phyloP scores from a whole-genome alignment of 2,113 vertebrate genomes.

The Heteronetta atricapilla region DNA sequence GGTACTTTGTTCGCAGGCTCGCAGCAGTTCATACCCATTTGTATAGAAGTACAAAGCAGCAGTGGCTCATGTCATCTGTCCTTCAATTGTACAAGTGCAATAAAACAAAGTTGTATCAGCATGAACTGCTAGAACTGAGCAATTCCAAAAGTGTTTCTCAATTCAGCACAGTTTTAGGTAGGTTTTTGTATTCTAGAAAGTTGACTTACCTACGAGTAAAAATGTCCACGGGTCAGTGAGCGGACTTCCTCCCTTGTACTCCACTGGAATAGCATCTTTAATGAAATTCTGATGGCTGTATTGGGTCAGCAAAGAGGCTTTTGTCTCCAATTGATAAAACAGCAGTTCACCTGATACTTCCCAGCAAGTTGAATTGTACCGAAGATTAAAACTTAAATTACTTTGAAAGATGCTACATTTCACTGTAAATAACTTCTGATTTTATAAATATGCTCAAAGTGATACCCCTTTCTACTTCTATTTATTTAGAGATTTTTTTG shows the following conservation, averaged over 20 bases:
- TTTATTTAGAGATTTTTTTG: constrained; percentile 66
- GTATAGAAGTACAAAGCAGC: not conserved
- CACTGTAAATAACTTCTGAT: not conserved
- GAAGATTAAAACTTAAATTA: not conserved
- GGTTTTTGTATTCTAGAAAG: not conserved
- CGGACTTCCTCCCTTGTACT: not conserved
- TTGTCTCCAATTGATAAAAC: not conserved
- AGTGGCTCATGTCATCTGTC: not conserved
- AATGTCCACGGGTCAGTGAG: fast-evolving
- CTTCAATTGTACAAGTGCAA: not conserved
- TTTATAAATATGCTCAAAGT: not conserved
- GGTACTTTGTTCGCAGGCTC: not conserved
- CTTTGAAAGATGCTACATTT: not conserved
- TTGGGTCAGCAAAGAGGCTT: not conserved
- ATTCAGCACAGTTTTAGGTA: not conserved
- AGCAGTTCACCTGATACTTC: not conserved
- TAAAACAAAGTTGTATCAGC: not conserved
- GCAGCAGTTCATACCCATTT: not conserved
- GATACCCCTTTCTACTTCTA: constrained; percentile 15
- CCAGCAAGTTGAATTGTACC: not conserved
- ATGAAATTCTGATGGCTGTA: not conserved
- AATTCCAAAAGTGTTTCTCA: not conserved
- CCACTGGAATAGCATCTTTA: not conserved
- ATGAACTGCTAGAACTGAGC: not conserved
- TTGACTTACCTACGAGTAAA: not conserved